These are phyloP conservation scores for Notamacropus eugenii DNA, from an alignment of 2,797 vertebrate species.

Conservation along the genomic window DNA sequence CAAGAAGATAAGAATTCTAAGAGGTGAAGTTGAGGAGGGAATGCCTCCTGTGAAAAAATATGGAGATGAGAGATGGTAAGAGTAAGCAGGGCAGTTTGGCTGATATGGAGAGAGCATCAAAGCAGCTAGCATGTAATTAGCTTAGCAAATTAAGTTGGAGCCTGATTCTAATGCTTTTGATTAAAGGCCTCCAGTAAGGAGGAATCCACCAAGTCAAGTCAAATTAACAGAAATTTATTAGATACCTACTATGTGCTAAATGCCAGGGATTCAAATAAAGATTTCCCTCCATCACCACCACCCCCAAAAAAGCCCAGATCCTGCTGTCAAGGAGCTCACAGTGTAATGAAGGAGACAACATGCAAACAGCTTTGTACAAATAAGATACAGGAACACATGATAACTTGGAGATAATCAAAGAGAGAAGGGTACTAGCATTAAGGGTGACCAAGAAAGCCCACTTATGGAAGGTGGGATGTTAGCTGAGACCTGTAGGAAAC, in stretches of 20 bases:
- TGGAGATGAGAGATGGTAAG: background rate
- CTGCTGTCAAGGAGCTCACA: background rate
- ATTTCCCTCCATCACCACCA: background rate
- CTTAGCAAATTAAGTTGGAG: background rate
- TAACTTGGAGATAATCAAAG: background rate
- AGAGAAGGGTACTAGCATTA: background rate
- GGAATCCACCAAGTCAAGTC: background rate
- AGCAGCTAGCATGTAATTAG: background rate
- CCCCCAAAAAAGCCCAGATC: background rate
- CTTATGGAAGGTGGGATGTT: background rate
- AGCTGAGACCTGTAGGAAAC: background rate
- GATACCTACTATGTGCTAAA: background rate
- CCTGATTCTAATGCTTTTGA: background rate
- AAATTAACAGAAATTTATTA: background rate
- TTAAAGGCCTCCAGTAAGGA: background rate
- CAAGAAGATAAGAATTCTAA: background rate
- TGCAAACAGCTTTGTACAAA: background rate
- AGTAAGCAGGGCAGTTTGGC: background rate
- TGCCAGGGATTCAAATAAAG: background rate
- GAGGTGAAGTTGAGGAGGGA: background rate
- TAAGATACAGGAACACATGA: background rate
- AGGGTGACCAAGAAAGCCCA: background rate
- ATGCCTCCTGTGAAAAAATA: background rate
- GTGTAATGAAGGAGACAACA: background rate
- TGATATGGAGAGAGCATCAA: background rate